Evolutionary conservation across 2,888 invertebrate genomes (phyloP).

Genomic region (Hypsopygia costalis): DNA sequence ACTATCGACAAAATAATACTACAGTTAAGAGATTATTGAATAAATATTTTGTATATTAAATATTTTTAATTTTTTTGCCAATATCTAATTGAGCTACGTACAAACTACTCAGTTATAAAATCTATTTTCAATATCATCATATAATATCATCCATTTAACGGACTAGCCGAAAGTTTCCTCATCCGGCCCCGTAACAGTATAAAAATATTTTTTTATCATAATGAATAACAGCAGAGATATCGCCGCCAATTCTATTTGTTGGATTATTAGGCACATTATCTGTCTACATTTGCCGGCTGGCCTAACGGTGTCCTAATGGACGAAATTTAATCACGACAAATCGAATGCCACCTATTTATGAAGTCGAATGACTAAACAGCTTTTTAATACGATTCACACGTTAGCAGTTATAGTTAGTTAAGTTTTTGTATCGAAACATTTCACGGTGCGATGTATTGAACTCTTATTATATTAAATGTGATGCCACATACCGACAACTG

Average conservation of each 20-base stretch:
- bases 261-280: constrained; percentile 69
- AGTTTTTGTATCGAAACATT: constrained; percentile 78
- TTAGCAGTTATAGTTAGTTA: constrained; percentile 78
- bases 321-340: constrained; percentile 79
- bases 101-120: no score
- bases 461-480: constrained; percentile 78
- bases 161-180: no score
- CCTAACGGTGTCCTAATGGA: constrained; percentile 74
- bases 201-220: constrained; percentile 30
- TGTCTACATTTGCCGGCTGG: constrained; percentile 53
- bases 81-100: no score
- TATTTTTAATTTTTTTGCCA: no score
- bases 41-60: no score
- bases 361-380: constrained; percentile 77
- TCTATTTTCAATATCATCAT: no score
- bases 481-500: constrained; percentile 74
- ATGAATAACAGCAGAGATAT: constrained; percentile 47
- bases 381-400: constrained; percentile 81
- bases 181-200: constrained; percentile 8
- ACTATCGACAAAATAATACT: no score
- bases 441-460: constrained; percentile 78
- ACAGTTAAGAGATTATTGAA: no score
- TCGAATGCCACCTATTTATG: constrained; percentile 79
- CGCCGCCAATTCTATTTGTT: constrained; percentile 56
- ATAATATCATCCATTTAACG: no score